Evolutionary conservation across 2,797 vertebrate species (phyloP), one percentile per base, ranked within the genome.

Genomic region (Hozukius guyotensis): DNA sequence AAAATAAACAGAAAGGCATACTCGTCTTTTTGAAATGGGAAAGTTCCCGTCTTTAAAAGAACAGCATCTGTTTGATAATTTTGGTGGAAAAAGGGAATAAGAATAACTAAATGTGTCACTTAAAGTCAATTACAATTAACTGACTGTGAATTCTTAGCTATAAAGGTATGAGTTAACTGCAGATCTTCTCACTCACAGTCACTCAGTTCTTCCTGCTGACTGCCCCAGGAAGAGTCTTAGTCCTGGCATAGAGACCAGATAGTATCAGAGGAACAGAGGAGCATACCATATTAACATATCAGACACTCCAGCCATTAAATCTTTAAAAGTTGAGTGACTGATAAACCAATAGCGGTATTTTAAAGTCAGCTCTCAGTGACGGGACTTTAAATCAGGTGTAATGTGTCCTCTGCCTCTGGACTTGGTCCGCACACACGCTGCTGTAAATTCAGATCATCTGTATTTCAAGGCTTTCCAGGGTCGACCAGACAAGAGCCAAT

Each of bases 41-140:
- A 46, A 46, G 16, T 46, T 46, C 16, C 16, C 1, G 42, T 18
- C 14, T 18, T 46, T 18, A 46, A 18, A 46, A 46, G 18, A 46
- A 0, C 42, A 0, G 2, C 38, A 16, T 42, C 0, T 42, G 14
- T 42, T 3, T 16, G 16, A 16, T 46, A 18, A 8, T 46, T 46
- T 46, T 46, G 3, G 38, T 42, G 38, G 38, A 46, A 46, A 46
- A 46, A 18, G 42, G 42, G 42, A 18, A 18, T 18, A 8, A 46
- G 42, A 46, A 46, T 46, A 46, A 46, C 42, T 18, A 18, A 46
- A 46, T 18, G 14, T 46, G 0, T 46, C 12, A 42, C 38, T 42
- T 42, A 42, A 6, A 14, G 13, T 42, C 25, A n/a, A 42, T 55
- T 12, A 24, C 20, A 56, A 56, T 56, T 25, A 13, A 56, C 53